Conservation (phyloP, 1,140 invertebrate genomes). For the Lethrus apterus region DNA sequence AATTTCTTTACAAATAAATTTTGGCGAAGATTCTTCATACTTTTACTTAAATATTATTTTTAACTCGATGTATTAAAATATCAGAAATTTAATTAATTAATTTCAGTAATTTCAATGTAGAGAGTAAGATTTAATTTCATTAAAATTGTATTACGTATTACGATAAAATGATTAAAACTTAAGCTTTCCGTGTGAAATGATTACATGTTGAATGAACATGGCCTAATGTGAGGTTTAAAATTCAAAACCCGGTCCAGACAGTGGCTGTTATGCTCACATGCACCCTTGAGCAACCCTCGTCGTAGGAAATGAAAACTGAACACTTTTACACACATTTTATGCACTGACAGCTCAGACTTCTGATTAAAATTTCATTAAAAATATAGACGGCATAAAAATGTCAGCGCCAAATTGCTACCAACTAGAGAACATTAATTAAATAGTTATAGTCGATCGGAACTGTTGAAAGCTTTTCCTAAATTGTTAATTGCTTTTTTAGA, state of each 20-base stretch:
- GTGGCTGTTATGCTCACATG: conserved; percentile 20
- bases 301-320: conserved; percentile 29
- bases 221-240: conserved; percentile 13
- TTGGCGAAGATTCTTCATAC: no score
- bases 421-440: conserved; percentile 13
- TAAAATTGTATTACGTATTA: no score
- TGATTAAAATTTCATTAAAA: conserved; percentile 36
- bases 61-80: no score
- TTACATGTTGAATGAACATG: no score
- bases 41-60: no score
- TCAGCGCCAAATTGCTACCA: conserved; percentile 5
- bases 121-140: no score
- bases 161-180: no score
- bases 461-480: no score
- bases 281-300: conserved; percentile 28
- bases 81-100: no score
- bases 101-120: no score
- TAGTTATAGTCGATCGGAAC: conserved; percentile 9
- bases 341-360: conserved; percentile 26
- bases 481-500: conserved; percentile 11
- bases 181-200: no score
- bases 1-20: no score
- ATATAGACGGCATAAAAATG: conserved; percentile 17
- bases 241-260: conserved; percentile 13
- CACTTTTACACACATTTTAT: conserved; percentile 25